A percentile compares a stretch with the other conserved stretches of the same genome.
Conservation (phyloP, 2,797 vertebrate species). For the Dendrocincla fuliginosa region DNA sequence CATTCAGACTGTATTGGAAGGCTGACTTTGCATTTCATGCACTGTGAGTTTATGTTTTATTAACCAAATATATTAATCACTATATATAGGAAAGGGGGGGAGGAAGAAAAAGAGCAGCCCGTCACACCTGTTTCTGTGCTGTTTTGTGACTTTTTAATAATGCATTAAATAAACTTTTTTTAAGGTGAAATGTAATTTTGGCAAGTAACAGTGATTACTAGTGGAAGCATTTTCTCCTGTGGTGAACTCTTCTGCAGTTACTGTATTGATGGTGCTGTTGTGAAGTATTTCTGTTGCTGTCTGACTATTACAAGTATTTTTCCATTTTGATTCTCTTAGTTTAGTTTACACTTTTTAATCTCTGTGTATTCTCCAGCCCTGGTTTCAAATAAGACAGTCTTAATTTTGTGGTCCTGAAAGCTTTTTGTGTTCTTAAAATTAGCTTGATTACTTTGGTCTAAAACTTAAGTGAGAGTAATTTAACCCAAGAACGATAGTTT, state of each 20-base stretch:
- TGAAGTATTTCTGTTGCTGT: background rate
- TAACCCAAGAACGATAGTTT: background rate
- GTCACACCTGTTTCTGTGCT: background rate
- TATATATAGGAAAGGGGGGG: rapidly evolving
- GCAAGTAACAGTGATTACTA: background rate
- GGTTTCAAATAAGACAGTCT: background rate
- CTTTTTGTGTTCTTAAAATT: background rate
- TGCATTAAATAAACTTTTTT: background rate
- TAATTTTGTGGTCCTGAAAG: background rate
- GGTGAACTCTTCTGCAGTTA: background rate
- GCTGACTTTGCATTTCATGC: background rate
- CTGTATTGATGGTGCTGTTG: background rate
- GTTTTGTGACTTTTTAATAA: background rate
- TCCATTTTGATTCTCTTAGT: background rate
- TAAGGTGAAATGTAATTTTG: background rate
- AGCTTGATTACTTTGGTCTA: background rate
- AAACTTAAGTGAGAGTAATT: background rate
- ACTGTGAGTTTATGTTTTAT: background rate
- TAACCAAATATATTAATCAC: background rate
- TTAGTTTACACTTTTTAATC: background rate
- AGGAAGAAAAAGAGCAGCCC: background rate
- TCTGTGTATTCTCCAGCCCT: background rate
- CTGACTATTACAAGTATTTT: background rate
- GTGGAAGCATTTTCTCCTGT: background rate
- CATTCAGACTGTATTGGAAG: background rate